Base-by-base conservation (phyloP, 30 jellyfish, hydroid and myxozoan species). In the Aurelia coerulea region DNA sequence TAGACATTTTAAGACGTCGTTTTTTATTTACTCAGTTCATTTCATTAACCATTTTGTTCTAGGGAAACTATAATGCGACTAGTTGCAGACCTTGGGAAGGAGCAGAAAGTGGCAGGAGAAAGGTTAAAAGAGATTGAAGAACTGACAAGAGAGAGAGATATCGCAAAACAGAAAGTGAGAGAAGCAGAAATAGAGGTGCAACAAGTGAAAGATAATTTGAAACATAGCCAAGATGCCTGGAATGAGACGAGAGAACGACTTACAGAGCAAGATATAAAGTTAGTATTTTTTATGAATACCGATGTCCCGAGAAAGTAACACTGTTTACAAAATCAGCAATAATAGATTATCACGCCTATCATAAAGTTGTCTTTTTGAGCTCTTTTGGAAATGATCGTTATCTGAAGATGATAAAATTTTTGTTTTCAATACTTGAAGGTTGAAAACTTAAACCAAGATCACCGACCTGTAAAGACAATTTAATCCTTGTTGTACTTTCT, bases 151-250 rank as follows among this genome's bases (percentile, higher is more conserved):
- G 97, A 90, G 7, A 73, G 94, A 68, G 97, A 90, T 52, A 50
- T 62, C 41, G 90, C 93, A n/a, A 81, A 73, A 8, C 97, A 90
- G 34, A 74, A 83, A 50, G 74, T 67, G 52, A 90, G 92, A 33
- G 97, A 90, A 76, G 37, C 70, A n/a, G 94, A 83, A 11, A 74
- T 78, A 46, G 97, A 90, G 78, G 17, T 83, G 62, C 92, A 90
- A 66, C 90, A 83, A 79, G 88, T 82, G 7, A 90, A 42, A 76
- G 97, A 81, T 50, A 66, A 76, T 35, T 62, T 90, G 74, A 90
- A 76, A 71, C 97, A 90, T 68, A 90, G 97, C 63, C 97, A 90
- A 76, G 97, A 90, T 7, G 97, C 97, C 10, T 83, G 93, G 93
- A 37, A 84, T 17, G 46, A 54, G 41, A 68, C 96, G 34, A 65